Percentiles rank a stretch among this genome's conserved stretches.
Evolutionary conservation across 2,797 vertebrate species (phyloP).

Genomic region (Rallus crepitans): DNA sequence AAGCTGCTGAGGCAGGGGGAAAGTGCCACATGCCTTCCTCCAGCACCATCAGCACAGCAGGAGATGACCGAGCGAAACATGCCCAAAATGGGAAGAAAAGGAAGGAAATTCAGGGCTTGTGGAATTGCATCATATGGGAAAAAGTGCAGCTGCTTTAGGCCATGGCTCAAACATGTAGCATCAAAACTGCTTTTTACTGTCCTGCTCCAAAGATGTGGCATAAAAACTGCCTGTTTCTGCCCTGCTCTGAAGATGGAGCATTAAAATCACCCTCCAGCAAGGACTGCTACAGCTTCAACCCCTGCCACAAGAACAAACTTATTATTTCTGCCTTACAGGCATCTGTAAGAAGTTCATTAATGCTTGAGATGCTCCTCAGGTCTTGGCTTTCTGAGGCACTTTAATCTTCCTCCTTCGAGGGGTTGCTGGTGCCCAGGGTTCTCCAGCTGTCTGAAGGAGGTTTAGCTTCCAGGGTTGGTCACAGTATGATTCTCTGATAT

Average conservation of each 20-base stretch:
- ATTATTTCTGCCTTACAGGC: background rate
- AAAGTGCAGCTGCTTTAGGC: background rate
- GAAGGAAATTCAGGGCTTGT: background rate
- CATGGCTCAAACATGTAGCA: background rate
- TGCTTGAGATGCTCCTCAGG: background rate
- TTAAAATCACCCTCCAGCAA: background rate
- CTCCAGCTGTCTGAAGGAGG: background rate
- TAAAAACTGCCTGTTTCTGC: background rate
- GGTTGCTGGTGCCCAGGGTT: background rate
- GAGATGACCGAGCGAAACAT: background rate
- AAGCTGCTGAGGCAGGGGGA: constrained; percentile 11
- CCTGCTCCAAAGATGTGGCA: background rate
- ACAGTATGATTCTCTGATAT: background rate
- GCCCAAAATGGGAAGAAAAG: constrained; percentile 15
- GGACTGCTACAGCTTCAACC: background rate
- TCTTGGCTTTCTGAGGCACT: background rate
- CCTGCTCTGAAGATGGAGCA: background rate
- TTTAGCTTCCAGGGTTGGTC: background rate
- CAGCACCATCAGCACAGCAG: background rate
- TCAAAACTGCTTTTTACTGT: background rate
- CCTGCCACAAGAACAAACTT: background rate
- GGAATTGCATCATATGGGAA: background rate
- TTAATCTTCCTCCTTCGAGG: background rate
- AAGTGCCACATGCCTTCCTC: background rate
- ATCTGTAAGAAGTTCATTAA: background rate